A percentile compares a stretch with the other conserved stretches of the same genome.
These are phyloP conservation scores for Oryzias dopingdopingensis DNA, from an alignment of 2,797 vertebrate species.

Conservation along the genomic window DNA sequence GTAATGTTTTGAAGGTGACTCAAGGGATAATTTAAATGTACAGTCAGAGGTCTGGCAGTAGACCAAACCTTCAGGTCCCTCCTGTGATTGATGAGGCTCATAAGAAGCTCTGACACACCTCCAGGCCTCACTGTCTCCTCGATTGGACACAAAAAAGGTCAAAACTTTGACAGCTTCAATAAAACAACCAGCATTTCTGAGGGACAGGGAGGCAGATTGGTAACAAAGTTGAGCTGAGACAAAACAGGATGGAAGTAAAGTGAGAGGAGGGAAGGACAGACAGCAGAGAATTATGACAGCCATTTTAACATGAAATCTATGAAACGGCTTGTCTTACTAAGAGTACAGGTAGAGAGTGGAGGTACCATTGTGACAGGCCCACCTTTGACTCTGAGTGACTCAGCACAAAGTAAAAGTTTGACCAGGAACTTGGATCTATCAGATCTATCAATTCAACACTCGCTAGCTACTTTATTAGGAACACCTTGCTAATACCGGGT, in stretches of 20 bases:
- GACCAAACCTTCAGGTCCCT: background rate
- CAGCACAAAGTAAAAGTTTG: no score
- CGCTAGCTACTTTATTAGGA: no score
- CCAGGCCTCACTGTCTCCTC: constrained; percentile 24
- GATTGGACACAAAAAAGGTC: constrained; percentile 45
- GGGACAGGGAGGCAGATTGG: constrained; percentile 15
- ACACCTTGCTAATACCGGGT: no score
- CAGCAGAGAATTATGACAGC: background rate
- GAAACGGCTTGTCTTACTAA: no score
- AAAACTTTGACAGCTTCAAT: constrained; percentile 46
- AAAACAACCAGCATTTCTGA: constrained; percentile 34
- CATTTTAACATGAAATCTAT: no score
- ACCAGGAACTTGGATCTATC: no score
- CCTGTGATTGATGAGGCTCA: constrained; percentile 35
- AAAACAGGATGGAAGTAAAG: constrained; percentile 6
- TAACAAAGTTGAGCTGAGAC: constrained; percentile 26
- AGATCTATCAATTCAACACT: no score
- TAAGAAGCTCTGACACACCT: constrained; percentile 27
- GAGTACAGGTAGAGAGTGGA: no score
- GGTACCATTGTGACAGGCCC: no score
- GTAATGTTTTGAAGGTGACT: background rate
- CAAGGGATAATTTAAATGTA: background rate
- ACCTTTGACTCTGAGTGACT: no score
- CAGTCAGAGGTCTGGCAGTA: constrained; percentile 8
- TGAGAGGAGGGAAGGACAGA: background rate